A percentile compares a stretch with the other conserved stretches of the same genome.
Conservation (phyloP, 2,113 vertebrate genomes). For the Tachycineta bicolor region DNA sequence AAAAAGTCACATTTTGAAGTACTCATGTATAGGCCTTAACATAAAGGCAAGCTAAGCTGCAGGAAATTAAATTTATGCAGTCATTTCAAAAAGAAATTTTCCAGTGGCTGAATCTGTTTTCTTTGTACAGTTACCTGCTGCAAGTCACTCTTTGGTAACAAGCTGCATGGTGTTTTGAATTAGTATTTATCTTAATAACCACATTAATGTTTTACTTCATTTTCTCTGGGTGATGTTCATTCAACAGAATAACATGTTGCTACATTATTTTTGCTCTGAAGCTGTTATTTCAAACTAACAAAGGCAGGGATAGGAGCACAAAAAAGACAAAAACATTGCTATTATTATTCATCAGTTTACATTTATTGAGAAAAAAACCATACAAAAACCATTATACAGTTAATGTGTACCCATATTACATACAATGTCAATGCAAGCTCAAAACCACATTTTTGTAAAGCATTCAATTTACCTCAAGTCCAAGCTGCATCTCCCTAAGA, state of each 20-base stretch:
- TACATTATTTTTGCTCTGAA: neutral
- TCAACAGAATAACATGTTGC: neutral
- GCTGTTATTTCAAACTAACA: neutral
- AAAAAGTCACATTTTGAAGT: neutral
- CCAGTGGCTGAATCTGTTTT: neutral
- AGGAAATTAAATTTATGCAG: neutral
- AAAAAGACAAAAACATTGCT: slow-evolving; percentile 59
- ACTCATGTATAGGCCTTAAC: neutral
- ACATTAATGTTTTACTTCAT: neutral
- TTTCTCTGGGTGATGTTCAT: neutral
- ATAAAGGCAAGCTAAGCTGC: neutral
- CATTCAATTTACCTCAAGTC: slow-evolving; percentile 92
- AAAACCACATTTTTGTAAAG: slow-evolving; percentile 82
- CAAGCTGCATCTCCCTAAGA: slow-evolving; percentile 92
- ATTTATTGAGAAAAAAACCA: slow-evolving; percentile 81
- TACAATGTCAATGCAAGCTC: slow-evolving; percentile 79
- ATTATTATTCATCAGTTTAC: slow-evolving; percentile 74
- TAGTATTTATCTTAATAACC: neutral
- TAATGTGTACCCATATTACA: slow-evolving; percentile 74
- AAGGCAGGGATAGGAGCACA: neutral
- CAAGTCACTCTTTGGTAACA: neutral
- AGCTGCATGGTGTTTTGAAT: neutral
- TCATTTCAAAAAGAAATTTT: neutral
- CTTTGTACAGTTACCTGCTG: neutral
- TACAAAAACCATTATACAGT: slow-evolving; percentile 77